These are phyloP conservation scores for Argynnis bischoffii DNA, from an alignment of 2,888 invertebrate genomes.

Conservation along the genomic window DNA sequence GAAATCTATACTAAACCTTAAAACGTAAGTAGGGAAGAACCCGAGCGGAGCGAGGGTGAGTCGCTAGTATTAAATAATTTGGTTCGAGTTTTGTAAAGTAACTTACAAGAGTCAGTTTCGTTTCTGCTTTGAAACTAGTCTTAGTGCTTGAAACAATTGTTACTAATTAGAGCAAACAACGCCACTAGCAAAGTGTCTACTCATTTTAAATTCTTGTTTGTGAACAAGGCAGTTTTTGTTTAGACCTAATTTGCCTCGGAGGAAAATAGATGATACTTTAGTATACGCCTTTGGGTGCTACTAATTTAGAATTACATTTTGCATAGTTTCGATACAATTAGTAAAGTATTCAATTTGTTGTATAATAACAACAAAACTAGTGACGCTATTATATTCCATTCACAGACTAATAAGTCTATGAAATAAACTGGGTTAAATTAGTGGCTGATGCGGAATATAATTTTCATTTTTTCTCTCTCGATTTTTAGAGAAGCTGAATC, in stretches of 20 bases:
- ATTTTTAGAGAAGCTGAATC: no score
- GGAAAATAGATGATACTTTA: constrained; percentile 48
- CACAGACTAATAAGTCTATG: no score
- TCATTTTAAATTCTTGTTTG: constrained; percentile 34
- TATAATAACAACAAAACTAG: no score
- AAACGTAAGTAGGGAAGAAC: no score
- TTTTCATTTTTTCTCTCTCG: no score
- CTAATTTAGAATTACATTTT: constrained; percentile 61
- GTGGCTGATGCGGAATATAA: no score
- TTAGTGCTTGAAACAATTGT: constrained; percentile 29
- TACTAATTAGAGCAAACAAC: constrained; percentile 36
- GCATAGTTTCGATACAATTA: constrained; percentile 59
- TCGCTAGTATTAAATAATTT: background rate
- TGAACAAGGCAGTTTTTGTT: constrained; percentile 27
- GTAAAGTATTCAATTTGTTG: constrained; percentile 45
- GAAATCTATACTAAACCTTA: no score
- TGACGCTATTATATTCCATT: no score
- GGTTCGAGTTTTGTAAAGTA: background rate
- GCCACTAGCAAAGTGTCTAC: constrained; percentile 28
- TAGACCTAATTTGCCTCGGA: constrained; percentile 28
- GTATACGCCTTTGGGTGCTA: constrained; percentile 67
- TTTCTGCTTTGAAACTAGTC: constrained; percentile 20
- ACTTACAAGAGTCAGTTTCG: constrained; percentile 16
- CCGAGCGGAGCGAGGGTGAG: no score
- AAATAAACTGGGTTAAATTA: no score